Conservation (phyloP, 2,888 invertebrate genomes). For the Shargacucullia verbasci region DNA sequence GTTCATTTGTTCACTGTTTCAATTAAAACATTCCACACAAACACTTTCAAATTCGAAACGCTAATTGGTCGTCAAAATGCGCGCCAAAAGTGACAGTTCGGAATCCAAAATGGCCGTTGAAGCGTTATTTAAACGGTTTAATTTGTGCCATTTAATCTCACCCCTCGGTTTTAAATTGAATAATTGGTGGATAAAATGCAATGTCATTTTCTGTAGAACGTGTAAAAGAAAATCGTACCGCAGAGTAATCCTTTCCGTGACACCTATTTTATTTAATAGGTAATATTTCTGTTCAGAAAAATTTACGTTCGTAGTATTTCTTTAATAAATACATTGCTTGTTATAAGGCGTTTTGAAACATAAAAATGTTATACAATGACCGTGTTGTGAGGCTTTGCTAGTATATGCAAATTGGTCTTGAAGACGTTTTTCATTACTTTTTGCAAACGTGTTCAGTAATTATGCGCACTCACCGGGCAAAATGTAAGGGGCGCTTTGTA, state of each 20-base stretch:
- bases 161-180: conserved; percentile 65
- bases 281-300: conserved; percentile 26
- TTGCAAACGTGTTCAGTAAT: conserved; percentile 66
- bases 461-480: conserved; percentile 51
- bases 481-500: conserved; percentile 46
- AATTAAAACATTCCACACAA: conserved; percentile 63
- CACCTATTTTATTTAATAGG: conserved; percentile 28
- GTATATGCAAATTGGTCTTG: conserved; percentile 63
- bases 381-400: conserved; percentile 32
- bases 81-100: conserved; percentile 74
- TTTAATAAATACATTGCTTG: conserved; percentile 37
- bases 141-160: conserved; percentile 69
- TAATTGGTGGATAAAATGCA: conserved; percentile 68
- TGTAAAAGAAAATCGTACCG: conserved; percentile 44
- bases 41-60: conserved; percentile 66
- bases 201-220: conserved; percentile 54
- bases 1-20: conserved; percentile 60
- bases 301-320: conserved; percentile 15
- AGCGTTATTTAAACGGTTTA: conserved; percentile 69
- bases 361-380: conserved; percentile 31
- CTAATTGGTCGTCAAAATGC: conserved; percentile 71
- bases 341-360: conserved; percentile 26
- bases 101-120: conserved; percentile 73
- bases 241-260: conserved; percentile 27
- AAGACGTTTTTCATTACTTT: conserved; percentile 64